Conservation (phyloP, 2,888 invertebrate species). For the Corbicula japonica region DNA sequence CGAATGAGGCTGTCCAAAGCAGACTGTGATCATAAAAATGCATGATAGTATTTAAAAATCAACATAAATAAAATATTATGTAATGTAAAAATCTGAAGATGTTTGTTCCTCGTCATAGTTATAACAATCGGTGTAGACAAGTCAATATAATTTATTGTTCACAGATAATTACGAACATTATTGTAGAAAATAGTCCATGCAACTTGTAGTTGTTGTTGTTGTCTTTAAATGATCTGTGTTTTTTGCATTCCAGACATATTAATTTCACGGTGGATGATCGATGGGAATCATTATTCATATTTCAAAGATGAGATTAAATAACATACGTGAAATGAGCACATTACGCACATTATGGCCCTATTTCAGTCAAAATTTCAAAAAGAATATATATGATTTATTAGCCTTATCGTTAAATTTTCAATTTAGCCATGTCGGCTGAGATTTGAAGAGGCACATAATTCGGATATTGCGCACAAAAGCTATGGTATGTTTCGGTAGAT, state of each 20-base stretch:
- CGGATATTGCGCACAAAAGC: slow-evolving; percentile 41
- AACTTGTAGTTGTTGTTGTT: no score
- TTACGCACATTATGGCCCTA: slow-evolving; percentile 30
- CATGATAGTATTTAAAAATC: no score
- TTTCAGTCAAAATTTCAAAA: slow-evolving; percentile 26
- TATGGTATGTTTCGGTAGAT: slow-evolving; percentile 48
- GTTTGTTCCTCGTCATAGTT: no score
- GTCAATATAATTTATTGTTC: no score
- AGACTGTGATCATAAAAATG: no score
- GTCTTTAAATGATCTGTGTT: no score
- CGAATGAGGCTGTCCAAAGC: no score
- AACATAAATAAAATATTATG: no score
- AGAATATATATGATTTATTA: slow-evolving; percentile 51
- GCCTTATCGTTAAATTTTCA: slow-evolving; percentile 55
- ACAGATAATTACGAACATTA: no score
- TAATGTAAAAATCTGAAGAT: no score
- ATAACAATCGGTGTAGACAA: no score
- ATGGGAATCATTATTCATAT: slow-evolving; percentile 3
- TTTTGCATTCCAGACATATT: slow-evolving; percentile 6
- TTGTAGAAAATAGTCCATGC: no score
- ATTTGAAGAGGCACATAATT: slow-evolving; percentile 52
- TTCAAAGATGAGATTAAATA: slow-evolving; percentile 1
- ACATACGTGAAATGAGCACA: slow-evolving; percentile 18
- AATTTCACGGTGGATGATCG: not conserved
- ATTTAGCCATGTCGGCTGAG: slow-evolving; percentile 54